Base-by-base conservation (phyloP, 2,888 invertebrate genomes). In the Hedya salicella region DNA sequence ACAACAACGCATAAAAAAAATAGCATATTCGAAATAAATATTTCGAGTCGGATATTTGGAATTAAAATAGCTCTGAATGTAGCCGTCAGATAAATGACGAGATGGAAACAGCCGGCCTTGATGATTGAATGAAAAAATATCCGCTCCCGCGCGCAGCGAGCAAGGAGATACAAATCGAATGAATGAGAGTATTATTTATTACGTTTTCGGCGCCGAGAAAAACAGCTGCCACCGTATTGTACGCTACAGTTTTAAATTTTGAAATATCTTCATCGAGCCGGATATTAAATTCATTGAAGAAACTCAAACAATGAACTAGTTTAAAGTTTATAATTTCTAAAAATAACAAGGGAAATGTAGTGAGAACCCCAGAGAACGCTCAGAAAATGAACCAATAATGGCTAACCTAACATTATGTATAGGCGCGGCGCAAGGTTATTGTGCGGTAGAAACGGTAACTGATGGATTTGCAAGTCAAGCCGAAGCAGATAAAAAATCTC, bases 401-500 rank as follows among this genome's bases (percentile, higher is more conserved):
- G 44, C 32, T 2, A 40, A 44, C 8, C 6, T 36, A 36, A 36
- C 6, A 9, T 8, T 9, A 36, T 6, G 36, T 11, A 25, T 25
- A 36, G 11, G 36, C 11, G 36, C 9, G 36, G n/a, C n/a, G n/a
- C n/a, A n/a, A n/a, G n/a, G n/a, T n/a, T n/a, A 36, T 36, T 2
- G 9, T 36, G n/a, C 21, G 2, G 36, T 19, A 9, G 40, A 3
- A 8, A 14, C 21, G 42, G 30, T 44, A 30, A 17, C 57, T 57
- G 44, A 19, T 46, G 57, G 17, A 57, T 57, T 57, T 46, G 46
- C 57, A 30, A 50, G 32, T 44, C 61, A 50, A 50, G 61, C 57
- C 32, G 36, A 19, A 13, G 64, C 16, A n/a, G 50, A 50, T 57
- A 64, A 54, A 39, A 65, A 65, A 65, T 46, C 52, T 39, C 59